These are phyloP conservation scores for Leucania comma DNA, from an alignment of 2,888 invertebrate species.

Conservation along the genomic window DNA sequence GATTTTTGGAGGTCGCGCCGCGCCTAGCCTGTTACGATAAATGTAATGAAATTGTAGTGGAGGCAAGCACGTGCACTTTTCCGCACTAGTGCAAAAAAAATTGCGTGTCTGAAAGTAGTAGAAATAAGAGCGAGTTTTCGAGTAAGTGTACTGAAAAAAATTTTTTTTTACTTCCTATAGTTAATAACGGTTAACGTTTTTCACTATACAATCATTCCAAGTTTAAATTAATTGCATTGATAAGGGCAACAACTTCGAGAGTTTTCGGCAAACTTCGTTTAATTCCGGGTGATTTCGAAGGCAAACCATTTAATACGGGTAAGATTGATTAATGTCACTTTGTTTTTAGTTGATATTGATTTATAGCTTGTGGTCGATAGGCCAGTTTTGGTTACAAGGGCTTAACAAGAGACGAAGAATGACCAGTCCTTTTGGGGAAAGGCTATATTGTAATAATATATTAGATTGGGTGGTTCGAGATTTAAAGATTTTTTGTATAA, in stretches of 20 bases:
- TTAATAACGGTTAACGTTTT: not conserved
- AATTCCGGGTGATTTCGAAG: conserved; percentile 33
- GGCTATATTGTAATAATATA: too few relatives aligned
- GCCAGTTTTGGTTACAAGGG: conserved; percentile 12
- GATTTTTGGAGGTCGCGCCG: too few relatives aligned
- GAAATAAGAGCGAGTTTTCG: too few relatives aligned
- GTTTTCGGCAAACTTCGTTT: conserved; percentile 37
- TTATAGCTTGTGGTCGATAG: conserved; percentile 29
- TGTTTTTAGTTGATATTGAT: conserved; percentile 53
- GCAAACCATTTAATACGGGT: conserved; percentile 49
- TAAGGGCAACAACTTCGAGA: conserved; percentile 31
- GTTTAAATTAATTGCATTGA: conserved; percentile 40
- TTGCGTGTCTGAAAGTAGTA: too few relatives aligned
- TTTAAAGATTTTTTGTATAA: too few relatives aligned
- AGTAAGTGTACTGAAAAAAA: too few relatives aligned
- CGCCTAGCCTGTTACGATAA: too few relatives aligned
- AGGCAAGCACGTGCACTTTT: too few relatives aligned
- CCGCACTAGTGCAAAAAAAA: too few relatives aligned
- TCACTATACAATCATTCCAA: not conserved
- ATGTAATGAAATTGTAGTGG: too few relatives aligned
- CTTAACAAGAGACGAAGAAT: conserved; percentile 16
- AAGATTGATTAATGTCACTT: conserved; percentile 61
- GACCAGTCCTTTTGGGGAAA: not conserved
- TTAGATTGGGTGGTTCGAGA: not conserved
- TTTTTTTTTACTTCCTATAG: too few relatives aligned